Evolutionary conservation across 35 echinoderm and acorn worm genomes (phyloP).

Genomic region (Acanthaster planci): DNA sequence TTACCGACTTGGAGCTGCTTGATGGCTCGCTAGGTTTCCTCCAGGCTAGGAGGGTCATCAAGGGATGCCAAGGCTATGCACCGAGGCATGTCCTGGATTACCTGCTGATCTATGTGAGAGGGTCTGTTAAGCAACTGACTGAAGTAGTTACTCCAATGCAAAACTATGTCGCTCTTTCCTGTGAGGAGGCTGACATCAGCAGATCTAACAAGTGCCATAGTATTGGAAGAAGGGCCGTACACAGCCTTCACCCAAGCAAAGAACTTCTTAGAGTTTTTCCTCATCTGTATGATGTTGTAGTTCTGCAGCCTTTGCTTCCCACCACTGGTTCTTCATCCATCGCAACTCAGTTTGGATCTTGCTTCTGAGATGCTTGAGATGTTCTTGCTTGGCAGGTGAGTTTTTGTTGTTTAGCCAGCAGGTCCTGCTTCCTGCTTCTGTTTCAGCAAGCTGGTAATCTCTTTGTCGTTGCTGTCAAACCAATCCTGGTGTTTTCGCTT

Average conservation of each 20-base stretch:
- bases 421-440: not conserved
- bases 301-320: not conserved
- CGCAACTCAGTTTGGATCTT: constrained; percentile 11
- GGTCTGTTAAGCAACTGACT: not conserved
- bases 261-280: not conserved
- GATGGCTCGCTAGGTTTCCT: constrained; percentile 1
- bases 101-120: not conserved
- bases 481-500: constrained; percentile 31
- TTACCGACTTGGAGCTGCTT: constrained; percentile 7
- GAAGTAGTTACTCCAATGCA: not conserved
- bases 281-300: not conserved
- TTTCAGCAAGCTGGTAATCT: not conserved
- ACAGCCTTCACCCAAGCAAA: not conserved
- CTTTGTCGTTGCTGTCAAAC: constrained; percentile 15
- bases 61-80: not conserved
- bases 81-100: not conserved
- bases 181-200: not conserved
- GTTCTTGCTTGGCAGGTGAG: not conserved
- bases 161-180: not conserved
- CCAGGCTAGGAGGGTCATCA: constrained; percentile 14
- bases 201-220: not conserved
- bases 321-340: constrained; percentile 29
- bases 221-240: not conserved
- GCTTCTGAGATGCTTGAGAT: not conserved
- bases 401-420: not conserved